Evolutionary conservation across 2,888 invertebrate genomes (phyloP), one percentile per base, ranked within the genome.

Genomic region (Drosophila ezoana): DNA sequence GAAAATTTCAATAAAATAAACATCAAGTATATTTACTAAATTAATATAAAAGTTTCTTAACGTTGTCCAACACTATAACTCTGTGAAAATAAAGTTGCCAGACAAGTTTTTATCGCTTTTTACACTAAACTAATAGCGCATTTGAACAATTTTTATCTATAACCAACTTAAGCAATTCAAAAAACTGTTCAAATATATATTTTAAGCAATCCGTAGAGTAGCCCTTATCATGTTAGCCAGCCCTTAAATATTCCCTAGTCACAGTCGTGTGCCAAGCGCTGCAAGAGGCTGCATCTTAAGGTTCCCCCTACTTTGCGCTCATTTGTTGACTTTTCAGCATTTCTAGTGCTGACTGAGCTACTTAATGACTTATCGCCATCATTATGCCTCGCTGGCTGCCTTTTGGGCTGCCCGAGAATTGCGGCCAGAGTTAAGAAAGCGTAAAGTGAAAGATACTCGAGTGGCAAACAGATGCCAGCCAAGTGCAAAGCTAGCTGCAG

Each of bases 331-430:
- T 74, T 47, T 73, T 60, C 68, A 60, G 57, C 75, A 44, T 63
- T 60, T 57, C 57, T 43, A 54, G 72, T 62, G 74, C 74, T 65
- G 70, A 70, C 59, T 81, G 74, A 84, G 81, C 81, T 82, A 81
- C 79, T 82, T 84, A 82, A 81, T 84, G 79, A 84, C 85, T 84
- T 81, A 84, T 84, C 72, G 74, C 79, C 63, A 58, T 75, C 74
- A 82, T 84, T 84, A 84, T 82, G 85, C 53, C 74, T 69, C 74
- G 69, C 70, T 80, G 75, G 57, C 51, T 81, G 58, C 51, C 60
- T 56, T 70, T 56, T 65, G 73, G 81, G 51, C 58, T 41, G 51
- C 47, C 71, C 68, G 48, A 61, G 51, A 66, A 79, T 72, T 81
- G 76, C 76, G 69, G 72, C 78, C 74, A 72, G 68, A 72, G 74